Base-by-base conservation (phyloP, 2,888 invertebrate species). In the Oxytorus armatus region DNA sequence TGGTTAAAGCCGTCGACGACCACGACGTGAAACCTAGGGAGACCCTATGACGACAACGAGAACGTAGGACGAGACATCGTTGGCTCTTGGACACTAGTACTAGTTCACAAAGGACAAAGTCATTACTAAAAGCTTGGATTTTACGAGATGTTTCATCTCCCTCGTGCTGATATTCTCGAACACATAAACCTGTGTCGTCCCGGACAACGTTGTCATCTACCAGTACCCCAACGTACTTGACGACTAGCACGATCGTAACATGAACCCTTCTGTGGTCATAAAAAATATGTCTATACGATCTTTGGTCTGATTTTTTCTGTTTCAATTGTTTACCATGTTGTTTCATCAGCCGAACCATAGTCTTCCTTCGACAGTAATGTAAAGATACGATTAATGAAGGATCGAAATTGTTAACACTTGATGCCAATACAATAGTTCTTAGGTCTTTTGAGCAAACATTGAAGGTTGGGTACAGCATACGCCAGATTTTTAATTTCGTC, bases 141-240 rank as follows among this genome's bases (percentile, higher is more conserved):
- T 49, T 49, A 11, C 33, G 23, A 36, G n/a, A 16, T n/a, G 14
- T 59, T 49, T 39, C 16, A 16, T 8, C 42, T 10, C 42, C 23
- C 5, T 21, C 42, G 36, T 23, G 1, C 36, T 51, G 16, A 36
- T 42, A 44, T 23, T 61, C 23, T 14, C 8, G 10, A n/a, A n/a
- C 10, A 25, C 39, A 51, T 42, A 59, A 16, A 16, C 36, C 8
- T 10, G 51, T 21, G 18, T 14, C 39, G 49, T 75, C 10, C 18
- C 18, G n/a, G 18, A 42, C 57, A 70, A 70, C 57, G 57, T 57
- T 70, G 69, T 57, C 57, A 53, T 47, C 55, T 44, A 70, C 69
- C 10, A 44, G 33, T 51, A 11, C 23, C 21, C 21, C 16, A 14
- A 21, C 49, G 18, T 49, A 49, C 11, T 14, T 14, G 11, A 51